Evolutionary conservation across 2,888 invertebrate species (phyloP), one percentile per base, ranked within the genome.

Genomic region (Melanotus villosus): DNA sequence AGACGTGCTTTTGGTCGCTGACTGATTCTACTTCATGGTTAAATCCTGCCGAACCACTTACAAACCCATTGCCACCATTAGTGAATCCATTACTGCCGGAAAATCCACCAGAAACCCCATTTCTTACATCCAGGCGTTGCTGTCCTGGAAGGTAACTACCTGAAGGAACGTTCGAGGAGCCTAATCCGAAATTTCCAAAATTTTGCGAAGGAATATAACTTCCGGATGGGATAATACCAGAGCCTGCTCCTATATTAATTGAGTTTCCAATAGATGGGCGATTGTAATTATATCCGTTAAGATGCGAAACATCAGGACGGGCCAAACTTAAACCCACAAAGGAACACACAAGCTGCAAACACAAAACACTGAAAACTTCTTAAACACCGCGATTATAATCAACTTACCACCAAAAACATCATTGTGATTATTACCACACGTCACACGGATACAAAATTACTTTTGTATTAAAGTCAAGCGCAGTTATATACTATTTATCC

Each of bases 261-360:
- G n/a, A 45, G 47, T 32, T 50, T 50, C 52, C 30, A 52, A 52
- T 34, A 76, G 58, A 5, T 6, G 60, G 60, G 18, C 12, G 9
- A 3, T 45, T 83, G 79, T 87, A 87, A 5, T 85, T 80, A 76
- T 87, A 85, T 34, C 85, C 86, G 50, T 36, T 38, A 0, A 70
- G 65, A 47, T 72, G 69, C 14, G 72, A 69, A 14, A 86, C 86
- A 82, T 88, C 87, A 81, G 88, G 88, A 70, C 88, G 84, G 45
- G 88, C 88, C 80, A 87, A 85, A 81, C 86, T 87, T 82, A 87
- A 83, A 62, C 87, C 86, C 84, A 86, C 87, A 73, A 88, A 72
- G 19, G 76, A 63, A 34, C 73, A 65, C 43, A 79, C 64, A 54
- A 76, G 58, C 77, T 77, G 69, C 14, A 73, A 70, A 57, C 32